Evolutionary conservation across 1,140 invertebrate species (phyloP).

Genomic region (Diprion similis): DNA sequence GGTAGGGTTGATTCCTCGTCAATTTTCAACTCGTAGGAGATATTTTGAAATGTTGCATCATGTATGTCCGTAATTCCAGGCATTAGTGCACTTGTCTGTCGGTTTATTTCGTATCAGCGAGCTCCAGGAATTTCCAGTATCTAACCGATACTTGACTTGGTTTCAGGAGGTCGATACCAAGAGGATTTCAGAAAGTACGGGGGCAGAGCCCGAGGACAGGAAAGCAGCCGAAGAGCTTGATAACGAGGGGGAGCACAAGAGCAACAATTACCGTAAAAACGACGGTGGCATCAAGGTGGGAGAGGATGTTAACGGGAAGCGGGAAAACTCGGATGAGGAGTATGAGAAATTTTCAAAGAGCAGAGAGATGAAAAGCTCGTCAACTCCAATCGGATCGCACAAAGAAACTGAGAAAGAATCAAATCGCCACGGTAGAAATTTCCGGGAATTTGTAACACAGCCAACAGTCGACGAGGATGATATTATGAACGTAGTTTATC

Average conservation of each 20-base stretch:
- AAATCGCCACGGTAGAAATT: neutral
- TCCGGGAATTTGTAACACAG: neutral
- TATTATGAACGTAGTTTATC: neutral
- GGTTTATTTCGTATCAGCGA: neutral
- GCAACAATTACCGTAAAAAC: neutral
- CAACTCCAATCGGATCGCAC: conserved; percentile 34
- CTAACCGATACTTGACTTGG: conserved; percentile 13
- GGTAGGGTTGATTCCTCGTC: neutral
- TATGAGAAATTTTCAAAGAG: conserved; percentile 43
- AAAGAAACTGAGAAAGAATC: conserved; percentile 21
- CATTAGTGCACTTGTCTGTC: no score
- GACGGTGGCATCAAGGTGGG: neutral
- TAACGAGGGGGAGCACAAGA: conserved; percentile 12
- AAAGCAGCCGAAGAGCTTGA: conserved; percentile 29
- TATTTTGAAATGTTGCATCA: no score
- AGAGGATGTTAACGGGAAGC: conserved; percentile 23
- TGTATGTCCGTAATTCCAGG: no score
- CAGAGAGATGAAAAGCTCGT: conserved; percentile 36
- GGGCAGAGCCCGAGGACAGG: conserved; percentile 23
- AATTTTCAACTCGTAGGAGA: neutral
- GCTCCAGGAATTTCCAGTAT: conserved; percentile 3
- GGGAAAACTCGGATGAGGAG: conserved; percentile 37
- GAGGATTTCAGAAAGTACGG: conserved; percentile 35
- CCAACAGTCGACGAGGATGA: neutral
- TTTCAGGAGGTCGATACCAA: conserved; percentile 49